Evolutionary conservation across 1,140 invertebrate genomes (phyloP).

Genomic region (Oreohelix idahoensis): DNA sequence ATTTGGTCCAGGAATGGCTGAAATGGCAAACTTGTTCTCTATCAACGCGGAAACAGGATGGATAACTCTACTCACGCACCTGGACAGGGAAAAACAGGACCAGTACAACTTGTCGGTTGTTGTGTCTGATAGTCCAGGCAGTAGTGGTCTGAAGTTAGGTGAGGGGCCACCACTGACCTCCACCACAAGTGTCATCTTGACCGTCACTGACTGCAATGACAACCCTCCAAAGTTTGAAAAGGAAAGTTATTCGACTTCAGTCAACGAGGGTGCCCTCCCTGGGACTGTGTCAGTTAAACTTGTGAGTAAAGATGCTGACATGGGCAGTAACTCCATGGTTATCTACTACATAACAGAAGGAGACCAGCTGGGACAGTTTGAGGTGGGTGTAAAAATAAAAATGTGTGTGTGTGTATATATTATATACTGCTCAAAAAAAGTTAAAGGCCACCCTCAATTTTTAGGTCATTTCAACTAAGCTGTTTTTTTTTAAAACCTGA

Average conservation of each 20-base stretch:
- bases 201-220: slow-evolving; percentile 83
- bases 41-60: slow-evolving; percentile 80
- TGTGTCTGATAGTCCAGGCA: slow-evolving; percentile 56
- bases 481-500: too few relatives aligned
- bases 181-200: slow-evolving; percentile 83
- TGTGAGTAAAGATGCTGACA: slow-evolving; percentile 84
- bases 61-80: slow-evolving; percentile 58
- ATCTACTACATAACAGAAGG: slow-evolving; percentile 72
- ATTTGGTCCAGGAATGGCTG: slow-evolving; percentile 59
- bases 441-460: too few relatives aligned
- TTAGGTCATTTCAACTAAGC: too few relatives aligned
- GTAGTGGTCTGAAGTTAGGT: not conserved
- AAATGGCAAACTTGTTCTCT: slow-evolving; percentile 82
- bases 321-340: slow-evolving; percentile 79
- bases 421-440: too few relatives aligned
- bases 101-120: slow-evolving; percentile 64
- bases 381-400: too few relatives aligned
- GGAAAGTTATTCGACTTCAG: slow-evolving; percentile 62
- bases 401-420: too few relatives aligned
- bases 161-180: slow-evolving; percentile 75
- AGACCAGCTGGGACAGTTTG: slow-evolving; percentile 51
- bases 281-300: slow-evolving; percentile 77
- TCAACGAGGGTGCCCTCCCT: slow-evolving; percentile 63
- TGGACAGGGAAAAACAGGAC: slow-evolving; percentile 64
- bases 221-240: slow-evolving; percentile 85